These are phyloP conservation scores for Tolypeutes matacus DNA, from an alignment of 2,797 vertebrate species.

Conservation along the genomic window DNA sequence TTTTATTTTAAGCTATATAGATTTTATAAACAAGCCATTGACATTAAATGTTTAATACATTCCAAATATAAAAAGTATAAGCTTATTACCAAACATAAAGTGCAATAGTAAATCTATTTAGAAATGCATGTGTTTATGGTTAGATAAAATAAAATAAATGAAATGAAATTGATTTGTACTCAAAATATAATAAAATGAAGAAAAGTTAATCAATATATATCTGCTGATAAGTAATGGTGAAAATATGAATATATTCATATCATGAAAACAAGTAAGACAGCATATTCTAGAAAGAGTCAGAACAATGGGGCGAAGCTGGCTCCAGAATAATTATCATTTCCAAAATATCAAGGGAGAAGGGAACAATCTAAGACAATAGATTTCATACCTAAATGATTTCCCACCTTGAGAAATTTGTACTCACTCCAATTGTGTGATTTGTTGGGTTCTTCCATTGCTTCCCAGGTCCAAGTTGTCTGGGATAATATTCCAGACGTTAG, in stretches of 20 bases:
- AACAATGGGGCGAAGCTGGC: background rate
- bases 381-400: constrained; percentile 71
- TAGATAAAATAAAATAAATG: background rate
- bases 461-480: constrained; percentile 63
- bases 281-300: constrained; percentile 53
- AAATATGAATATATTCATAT: background rate
- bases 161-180: background rate
- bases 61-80: background rate
- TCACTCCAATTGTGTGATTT: background rate
- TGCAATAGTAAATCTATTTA: constrained; percentile 4
- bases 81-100: constrained; percentile 22
- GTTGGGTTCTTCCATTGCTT: constrained; percentile 62
- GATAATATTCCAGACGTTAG: constrained; percentile 69
- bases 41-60: constrained; percentile 7
- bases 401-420: background rate
- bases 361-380: background rate
- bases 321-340: constrained; percentile 50
- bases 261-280: constrained; percentile 17
- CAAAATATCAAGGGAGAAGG: constrained; percentile 34
- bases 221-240: background rate
- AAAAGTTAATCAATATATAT: background rate
- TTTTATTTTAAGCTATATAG: background rate
- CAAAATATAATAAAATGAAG: constrained; percentile 17
- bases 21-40: constrained; percentile 11
- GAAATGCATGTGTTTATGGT: background rate